Conservation (phyloP, 2,888 invertebrate species). For the Rotaria macrura region DNA sequence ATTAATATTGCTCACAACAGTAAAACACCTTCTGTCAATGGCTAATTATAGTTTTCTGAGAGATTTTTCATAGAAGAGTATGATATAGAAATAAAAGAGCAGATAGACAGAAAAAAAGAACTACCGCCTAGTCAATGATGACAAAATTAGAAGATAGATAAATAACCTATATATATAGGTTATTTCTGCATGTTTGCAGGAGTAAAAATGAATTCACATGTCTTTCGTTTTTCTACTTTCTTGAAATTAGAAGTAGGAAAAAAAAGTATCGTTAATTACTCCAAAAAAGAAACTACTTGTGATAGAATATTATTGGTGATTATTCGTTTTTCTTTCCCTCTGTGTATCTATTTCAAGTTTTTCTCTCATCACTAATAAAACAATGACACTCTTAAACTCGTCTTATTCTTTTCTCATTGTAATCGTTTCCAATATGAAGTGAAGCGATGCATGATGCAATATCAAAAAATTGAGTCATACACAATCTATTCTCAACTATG, state of each 20-base stretch:
- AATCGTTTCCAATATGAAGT: too few species aligned
- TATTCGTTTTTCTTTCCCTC: neutral
- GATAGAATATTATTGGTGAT: neutral
- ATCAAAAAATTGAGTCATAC: too few species aligned
- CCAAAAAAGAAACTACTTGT: neutral
- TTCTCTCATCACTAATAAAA: neutral
- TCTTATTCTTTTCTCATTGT: too few species aligned
- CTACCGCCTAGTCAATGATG: neutral
- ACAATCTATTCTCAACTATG: too few species aligned
- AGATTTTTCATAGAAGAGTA: neutral
- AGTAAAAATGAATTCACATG: neutral
- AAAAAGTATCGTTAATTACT: neutral
- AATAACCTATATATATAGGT: too few species aligned
- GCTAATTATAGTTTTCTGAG: neutral
- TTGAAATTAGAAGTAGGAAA: neutral
- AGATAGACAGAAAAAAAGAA: neutral
- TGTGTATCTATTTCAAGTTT: too few species aligned
- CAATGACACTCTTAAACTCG: too few species aligned
- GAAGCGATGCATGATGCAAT: neutral
- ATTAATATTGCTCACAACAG: neutral
- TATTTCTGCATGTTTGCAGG: neutral
- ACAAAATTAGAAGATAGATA: neutral
- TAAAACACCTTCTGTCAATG: neutral
- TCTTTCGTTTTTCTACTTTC: neutral
- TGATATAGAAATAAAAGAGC: neutral